phyloP scores from a whole-genome alignment of 2,888 invertebrate species.

The Pristionchus mayeri region DNA sequence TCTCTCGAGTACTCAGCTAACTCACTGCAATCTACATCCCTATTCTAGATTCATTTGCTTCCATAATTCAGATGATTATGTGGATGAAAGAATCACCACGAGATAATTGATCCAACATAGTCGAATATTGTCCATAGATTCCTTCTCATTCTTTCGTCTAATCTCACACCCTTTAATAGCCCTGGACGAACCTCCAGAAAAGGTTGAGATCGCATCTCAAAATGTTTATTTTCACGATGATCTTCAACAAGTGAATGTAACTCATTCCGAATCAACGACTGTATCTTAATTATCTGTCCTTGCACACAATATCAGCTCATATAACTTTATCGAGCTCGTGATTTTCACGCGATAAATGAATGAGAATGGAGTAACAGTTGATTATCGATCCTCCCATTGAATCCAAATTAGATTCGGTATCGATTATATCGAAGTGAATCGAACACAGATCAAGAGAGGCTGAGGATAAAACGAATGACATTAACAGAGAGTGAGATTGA shows the following conservation, averaged over 20 bases:
- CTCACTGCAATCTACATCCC: not conserved
- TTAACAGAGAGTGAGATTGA: not conserved
- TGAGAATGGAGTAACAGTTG: conserved; percentile 7
- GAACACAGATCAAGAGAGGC: not conserved
- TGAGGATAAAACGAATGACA: conserved; percentile 3
- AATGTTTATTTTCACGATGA: not conserved
- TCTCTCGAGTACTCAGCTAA: not conserved
- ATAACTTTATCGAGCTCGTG: conserved; percentile 28
- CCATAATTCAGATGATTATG: not conserved
- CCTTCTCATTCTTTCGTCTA: not conserved
- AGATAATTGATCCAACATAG: not conserved
- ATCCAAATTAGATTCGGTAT: conserved; percentile 13
- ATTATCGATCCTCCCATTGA: conserved; percentile 16
- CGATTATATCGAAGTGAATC: conserved; percentile 37
- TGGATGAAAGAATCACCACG: not conserved
- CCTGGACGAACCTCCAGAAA: conserved; percentile 19
- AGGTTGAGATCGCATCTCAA: conserved; percentile 10
- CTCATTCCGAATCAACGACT: not conserved
- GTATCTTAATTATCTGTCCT: not conserved
- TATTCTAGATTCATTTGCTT: not conserved
- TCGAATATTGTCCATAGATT: conserved; percentile 12
- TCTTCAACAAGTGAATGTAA: too few species aligned
- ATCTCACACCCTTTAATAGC: not conserved
- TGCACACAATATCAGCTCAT: not conserved
- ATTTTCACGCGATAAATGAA: conserved; percentile 28